Percentiles rank a stretch among this genome's conserved stretches.
Evolutionary conservation across 1,140 invertebrate genomes (phyloP).

Genomic region (Heliconius melpomene): DNA sequence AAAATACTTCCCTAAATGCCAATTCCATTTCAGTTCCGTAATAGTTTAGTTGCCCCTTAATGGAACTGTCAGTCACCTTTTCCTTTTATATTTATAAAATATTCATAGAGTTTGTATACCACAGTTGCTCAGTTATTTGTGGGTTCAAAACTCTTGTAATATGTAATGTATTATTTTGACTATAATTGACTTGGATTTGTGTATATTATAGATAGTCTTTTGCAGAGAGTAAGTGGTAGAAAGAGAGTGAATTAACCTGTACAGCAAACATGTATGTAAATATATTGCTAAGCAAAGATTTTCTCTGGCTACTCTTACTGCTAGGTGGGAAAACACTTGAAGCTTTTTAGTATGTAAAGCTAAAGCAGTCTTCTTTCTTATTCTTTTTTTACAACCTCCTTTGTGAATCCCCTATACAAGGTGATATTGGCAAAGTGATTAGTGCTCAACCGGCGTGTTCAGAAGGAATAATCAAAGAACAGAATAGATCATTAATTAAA

Average conservation of each 20-base stretch:
- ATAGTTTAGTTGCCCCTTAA: constrained; percentile 12
- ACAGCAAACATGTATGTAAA: background rate
- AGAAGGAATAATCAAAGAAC: too few relatives aligned
- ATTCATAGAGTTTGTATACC: background rate
- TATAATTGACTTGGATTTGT: constrained; percentile 10
- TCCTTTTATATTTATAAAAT: constrained; percentile 15
- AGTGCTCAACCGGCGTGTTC: too few relatives aligned
- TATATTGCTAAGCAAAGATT: too few relatives aligned
- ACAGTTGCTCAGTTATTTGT: background rate
- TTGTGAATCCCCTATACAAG: too few relatives aligned
- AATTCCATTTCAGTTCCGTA: background rate
- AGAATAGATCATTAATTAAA: too few relatives aligned
- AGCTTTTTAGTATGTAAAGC: too few relatives aligned
- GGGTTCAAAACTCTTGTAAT: background rate
- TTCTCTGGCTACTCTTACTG: too few relatives aligned
- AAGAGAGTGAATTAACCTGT: background rate
- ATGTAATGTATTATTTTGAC: background rate
- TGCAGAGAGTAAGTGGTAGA: background rate
- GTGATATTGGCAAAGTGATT: too few relatives aligned
- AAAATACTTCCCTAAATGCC: background rate
- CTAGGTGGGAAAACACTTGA: too few relatives aligned
- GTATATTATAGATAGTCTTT: background rate
- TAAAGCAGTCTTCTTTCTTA: too few relatives aligned
- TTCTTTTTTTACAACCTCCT: too few relatives aligned
- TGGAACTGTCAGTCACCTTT: constrained; percentile 10